Evolutionary conservation across 2,113 vertebrate species (phyloP).

Genomic region (Otolemur garnettii): DNA sequence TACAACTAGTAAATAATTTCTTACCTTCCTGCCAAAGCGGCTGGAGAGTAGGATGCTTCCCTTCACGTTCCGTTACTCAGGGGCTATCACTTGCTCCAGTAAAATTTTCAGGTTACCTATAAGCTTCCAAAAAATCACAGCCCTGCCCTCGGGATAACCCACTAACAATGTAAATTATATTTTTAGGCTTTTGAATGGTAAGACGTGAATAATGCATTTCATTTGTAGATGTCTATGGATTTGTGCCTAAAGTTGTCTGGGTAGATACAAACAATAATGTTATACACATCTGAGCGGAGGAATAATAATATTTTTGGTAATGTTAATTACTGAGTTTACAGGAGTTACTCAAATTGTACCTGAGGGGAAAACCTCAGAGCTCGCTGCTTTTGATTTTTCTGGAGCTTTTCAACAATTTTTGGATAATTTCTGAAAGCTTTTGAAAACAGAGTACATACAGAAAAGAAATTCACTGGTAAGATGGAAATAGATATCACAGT

Average conservation of each 20-base stretch:
- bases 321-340: background rate
- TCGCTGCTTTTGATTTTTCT: background rate
- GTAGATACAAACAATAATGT: background rate
- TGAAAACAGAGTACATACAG: background rate
- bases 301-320: slow-evolving; percentile 28
- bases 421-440: slow-evolving; percentile 52
- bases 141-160: background rate
- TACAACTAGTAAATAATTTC: background rate
- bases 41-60: background rate
- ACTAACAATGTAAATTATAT: background rate
- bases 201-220: slow-evolving; percentile 33
- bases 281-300: background rate
- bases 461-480: background rate
- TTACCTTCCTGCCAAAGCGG: background rate
- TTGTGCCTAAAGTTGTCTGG: background rate
- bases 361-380: background rate
- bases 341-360: slow-evolving; percentile 12
- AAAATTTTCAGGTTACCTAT: background rate
- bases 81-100: background rate
- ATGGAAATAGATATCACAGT: background rate
- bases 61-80: background rate
- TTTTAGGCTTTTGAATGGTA: slow-evolving; percentile 22
- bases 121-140: background rate
- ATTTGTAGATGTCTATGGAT: background rate
- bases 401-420: slow-evolving; percentile 23